Percentiles rank a stretch among this genome's conserved stretches.
phyloP scores from a whole-genome alignment of 1,140 invertebrate species.

The Delia radicum region DNA sequence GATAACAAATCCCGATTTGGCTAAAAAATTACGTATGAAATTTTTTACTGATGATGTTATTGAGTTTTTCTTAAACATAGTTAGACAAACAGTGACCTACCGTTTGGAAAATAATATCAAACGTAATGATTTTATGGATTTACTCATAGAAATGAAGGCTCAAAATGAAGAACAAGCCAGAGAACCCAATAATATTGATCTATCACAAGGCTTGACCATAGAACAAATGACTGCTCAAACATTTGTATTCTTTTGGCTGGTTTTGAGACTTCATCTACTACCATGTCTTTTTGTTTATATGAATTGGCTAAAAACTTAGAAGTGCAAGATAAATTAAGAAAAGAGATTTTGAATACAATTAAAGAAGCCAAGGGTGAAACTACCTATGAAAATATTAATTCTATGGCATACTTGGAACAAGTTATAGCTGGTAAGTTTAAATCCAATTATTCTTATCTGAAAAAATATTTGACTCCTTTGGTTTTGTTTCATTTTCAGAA shows the following conservation, averaged over 20 bases:
- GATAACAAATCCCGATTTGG: constrained; percentile 38
- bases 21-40: constrained; percentile 36
- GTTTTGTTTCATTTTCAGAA: constrained; percentile 32
- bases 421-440: constrained; percentile 16
- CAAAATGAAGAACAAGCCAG: constrained; percentile 43
- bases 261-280: constrained; percentile 65
- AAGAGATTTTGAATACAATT: constrained; percentile 63
- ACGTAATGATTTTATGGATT: constrained; percentile 56
- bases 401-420: constrained; percentile 55
- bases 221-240: constrained; percentile 52
- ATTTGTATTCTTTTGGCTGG: constrained; percentile 62
- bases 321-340: constrained; percentile 61
- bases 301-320: constrained; percentile 64
- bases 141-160: constrained; percentile 52
- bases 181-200: constrained; percentile 33
- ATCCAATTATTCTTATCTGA: neutral
- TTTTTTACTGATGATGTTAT: constrained; percentile 44
- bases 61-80: constrained; percentile 52
- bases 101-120: constrained; percentile 49
- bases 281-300: constrained; percentile 60
- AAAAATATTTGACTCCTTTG: neutral
- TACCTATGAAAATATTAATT: constrained; percentile 58
- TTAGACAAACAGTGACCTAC: constrained; percentile 52
- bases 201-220: constrained; percentile 34
- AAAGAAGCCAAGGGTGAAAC: constrained; percentile 55